Conservation (phyloP, 2,797 vertebrate species). For the Gymnothorax javanicus region DNA sequence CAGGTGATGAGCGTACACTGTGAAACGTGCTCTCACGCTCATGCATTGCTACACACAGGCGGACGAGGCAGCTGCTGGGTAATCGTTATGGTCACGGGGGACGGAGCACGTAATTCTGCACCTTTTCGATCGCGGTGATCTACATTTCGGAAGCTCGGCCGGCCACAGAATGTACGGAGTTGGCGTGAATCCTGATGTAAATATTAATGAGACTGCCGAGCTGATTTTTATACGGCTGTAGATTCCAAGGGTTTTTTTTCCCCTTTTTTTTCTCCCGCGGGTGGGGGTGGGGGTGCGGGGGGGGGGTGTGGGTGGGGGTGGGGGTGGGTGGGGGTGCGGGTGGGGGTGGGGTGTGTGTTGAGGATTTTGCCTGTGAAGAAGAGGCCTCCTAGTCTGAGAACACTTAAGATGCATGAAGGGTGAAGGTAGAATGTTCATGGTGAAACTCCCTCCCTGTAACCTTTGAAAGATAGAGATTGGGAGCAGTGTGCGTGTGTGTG, state of each 20-base stretch:
- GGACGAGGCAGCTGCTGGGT: not conserved
- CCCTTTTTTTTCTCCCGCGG: no score
- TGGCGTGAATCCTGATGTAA: slow-evolving; percentile 48
- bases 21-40: slow-evolving; percentile 13
- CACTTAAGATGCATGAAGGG: slow-evolving; percentile 66
- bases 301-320: not conserved
- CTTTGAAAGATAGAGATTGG: slow-evolving; percentile 5
- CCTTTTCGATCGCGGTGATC: slow-evolving; percentile 49
- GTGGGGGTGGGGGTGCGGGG: slow-evolving; percentile 9
- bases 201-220: slow-evolving; percentile 53
- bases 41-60: not conserved
- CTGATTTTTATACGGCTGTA: slow-evolving; percentile 36
- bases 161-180: slow-evolving; percentile 36
- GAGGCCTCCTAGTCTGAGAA: slow-evolving; percentile 62
- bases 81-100: slow-evolving; percentile 7
- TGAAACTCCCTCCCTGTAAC: slow-evolving; percentile 48
- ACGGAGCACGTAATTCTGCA: slow-evolving; percentile 45
- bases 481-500: slow-evolving; percentile 48
- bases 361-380: slow-evolving; percentile 49
- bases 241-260: not conserved
- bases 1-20: slow-evolving; percentile 29
- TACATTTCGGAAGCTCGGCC: slow-evolving; percentile 17
- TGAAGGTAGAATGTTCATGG: slow-evolving; percentile 65
- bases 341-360: slow-evolving; percentile 24
- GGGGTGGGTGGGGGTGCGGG: slow-evolving; percentile 14